Evolutionary conservation across 2,888 invertebrate species (phyloP).

Genomic region (Drosophila mercatorum): DNA sequence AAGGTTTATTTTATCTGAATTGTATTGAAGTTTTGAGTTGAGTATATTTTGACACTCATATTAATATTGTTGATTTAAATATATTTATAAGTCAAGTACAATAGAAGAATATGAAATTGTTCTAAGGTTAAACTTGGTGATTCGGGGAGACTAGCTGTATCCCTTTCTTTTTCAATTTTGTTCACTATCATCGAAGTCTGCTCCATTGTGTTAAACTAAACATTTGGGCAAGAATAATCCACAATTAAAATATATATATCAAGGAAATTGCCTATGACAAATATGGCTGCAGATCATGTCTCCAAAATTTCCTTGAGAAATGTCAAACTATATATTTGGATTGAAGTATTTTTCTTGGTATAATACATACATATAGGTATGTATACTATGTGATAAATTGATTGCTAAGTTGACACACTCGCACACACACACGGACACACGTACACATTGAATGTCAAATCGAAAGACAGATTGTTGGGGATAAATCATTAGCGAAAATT

Average conservation of each 20-base stretch:
- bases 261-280: neutral
- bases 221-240: neutral
- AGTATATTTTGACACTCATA: too few species aligned
- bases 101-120: too few species aligned
- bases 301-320: neutral
- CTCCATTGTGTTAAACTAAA: too few species aligned
- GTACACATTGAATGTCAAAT: slow-evolving; percentile 9
- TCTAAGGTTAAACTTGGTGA: too few species aligned
- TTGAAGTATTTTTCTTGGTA: neutral
- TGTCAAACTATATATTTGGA: neutral
- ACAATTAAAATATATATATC: too few species aligned
- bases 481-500: slow-evolving; percentile 30
- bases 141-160: too few species aligned
- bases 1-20: too few species aligned
- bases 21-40: too few species aligned
- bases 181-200: too few species aligned
- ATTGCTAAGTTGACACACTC: slow-evolving; percentile 11
- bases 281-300: neutral
- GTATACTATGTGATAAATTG: neutral
- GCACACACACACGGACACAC: neutral
- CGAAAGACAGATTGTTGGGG: slow-evolving; percentile 30
- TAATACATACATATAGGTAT: neutral
- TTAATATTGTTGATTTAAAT: too few species aligned
- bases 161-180: too few species aligned
- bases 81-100: too few species aligned